These are phyloP conservation scores for Pseudorhiza aurosa DNA, from an alignment of 30 jellyfish, hydroid and myxozoan genomes.

Conservation along the genomic window DNA sequence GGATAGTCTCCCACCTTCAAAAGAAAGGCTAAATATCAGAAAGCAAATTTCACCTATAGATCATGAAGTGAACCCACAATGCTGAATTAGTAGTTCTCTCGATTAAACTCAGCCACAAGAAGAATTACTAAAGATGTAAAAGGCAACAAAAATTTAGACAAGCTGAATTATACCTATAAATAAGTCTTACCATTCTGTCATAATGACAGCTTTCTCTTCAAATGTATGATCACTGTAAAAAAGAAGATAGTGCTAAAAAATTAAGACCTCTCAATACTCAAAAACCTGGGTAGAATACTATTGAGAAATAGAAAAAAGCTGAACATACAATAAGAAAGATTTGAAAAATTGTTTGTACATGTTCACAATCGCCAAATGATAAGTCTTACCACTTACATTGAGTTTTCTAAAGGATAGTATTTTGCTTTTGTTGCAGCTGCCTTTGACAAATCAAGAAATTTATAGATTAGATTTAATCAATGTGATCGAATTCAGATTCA, in stretches of 20 bases:
- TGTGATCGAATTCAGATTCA: neutral
- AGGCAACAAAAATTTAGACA: too few species aligned
- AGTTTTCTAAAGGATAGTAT: constrained; percentile 77
- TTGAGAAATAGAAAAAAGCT: too few species aligned
- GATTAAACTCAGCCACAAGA: too few species aligned
- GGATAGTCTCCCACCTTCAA: constrained; percentile 66
- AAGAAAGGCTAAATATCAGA: too few species aligned
- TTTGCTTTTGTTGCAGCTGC: constrained; percentile 64
- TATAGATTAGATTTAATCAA: neutral
- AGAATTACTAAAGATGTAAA: too few species aligned
- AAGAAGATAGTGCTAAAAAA: neutral
- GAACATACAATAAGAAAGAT: neutral
- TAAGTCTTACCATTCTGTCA: constrained; percentile 69
- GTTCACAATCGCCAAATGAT: too few species aligned
- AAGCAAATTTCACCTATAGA: too few species aligned
- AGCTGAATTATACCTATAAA: neutral
- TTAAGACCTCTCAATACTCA: too few species aligned
- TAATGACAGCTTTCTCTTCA: constrained; percentile 50
- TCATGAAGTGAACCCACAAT: too few species aligned
- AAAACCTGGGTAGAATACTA: too few species aligned
- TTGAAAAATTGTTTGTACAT: neutral
- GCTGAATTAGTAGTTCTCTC: too few species aligned
- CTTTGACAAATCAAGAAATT: constrained; percentile 6
- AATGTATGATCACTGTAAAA: constrained; percentile 44
- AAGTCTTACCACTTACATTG: constrained; percentile 81